Conservation (phyloP, 2,113 vertebrate genomes). For the Hippocampus abdominalis region DNA sequence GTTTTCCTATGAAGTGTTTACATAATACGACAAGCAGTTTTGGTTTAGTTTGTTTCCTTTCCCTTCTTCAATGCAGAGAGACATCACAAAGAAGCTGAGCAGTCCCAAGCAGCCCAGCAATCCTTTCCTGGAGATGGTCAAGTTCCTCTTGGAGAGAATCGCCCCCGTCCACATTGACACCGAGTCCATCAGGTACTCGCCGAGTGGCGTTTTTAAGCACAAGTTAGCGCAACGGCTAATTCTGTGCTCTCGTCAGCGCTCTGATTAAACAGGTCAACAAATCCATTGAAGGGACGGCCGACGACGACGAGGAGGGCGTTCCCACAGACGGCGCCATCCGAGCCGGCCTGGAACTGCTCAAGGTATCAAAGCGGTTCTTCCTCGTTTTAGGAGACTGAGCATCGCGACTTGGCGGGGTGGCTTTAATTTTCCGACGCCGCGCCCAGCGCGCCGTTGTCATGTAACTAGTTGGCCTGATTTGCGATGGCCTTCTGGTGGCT, state of each 20-base stretch:
- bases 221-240: not conserved
- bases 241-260: constrained; percentile 72
- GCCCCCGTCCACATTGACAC: constrained; percentile 98
- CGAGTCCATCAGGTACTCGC: constrained; percentile 89
- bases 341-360: constrained; percentile 92
- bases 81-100: constrained; percentile 95
- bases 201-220: no score
- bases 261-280: constrained; percentile 94
- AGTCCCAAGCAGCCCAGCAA: constrained; percentile 97
- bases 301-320: constrained; percentile 94
- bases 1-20: not conserved
- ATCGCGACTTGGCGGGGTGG: no score
- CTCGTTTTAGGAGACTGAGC: no score
- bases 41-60: not conserved
- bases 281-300: constrained; percentile 92
- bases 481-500: not conserved
- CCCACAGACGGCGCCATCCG: constrained; percentile 93
- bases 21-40: not conserved
- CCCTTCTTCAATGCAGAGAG: constrained; percentile 73
- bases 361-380: constrained; percentile 69
- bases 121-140: constrained; percentile 96
- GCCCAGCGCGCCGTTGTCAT: no score
- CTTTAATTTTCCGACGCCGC: no score
- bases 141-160: constrained; percentile 94
- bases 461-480: no score